Base-by-base conservation (phyloP, 2,888 invertebrate species). In the Cheiracanthium punctorium region DNA sequence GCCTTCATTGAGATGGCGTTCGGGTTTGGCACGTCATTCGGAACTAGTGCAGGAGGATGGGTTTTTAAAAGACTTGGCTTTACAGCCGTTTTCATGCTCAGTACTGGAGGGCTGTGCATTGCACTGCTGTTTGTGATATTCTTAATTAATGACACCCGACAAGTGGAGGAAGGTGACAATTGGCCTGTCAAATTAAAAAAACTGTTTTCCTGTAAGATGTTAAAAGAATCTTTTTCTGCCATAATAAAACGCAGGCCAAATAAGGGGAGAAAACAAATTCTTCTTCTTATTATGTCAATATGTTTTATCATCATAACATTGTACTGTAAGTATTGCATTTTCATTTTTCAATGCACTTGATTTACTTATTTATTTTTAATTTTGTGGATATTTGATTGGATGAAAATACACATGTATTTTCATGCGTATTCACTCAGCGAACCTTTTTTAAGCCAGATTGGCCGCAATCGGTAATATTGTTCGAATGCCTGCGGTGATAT, bases 21-120 rank as follows among this genome's bases (percentile, higher is more conserved):
- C 89, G 96, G 96, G 92, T 92, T 96, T 89, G 96, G 96, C 64
- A 93, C 93, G 90, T 93, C 93, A 88, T 32, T 87, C 1, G 80
- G 86, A 24, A 29, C 48, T 14, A 20, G 65, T 29, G 20, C 72
- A 29, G 86, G 86, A 24, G 86, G 86, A 48, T 76, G 71, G 73
- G 24, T 87, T 24, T 87, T n/a, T 28, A 30, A 76, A 12, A 65
- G 37, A 30, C 32, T 17, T 10, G 80, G 86, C 5, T 76, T 76
- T 37, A 32, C 32, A 0, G 43, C 72, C 0, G 86, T 81, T 12
- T 87, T 79, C 30, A 43, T 64, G 4, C n/a, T 67, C 17, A 58
- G 72, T 4, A 29, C 75, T 7, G 28, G n/a, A 12, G 71, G 72
- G 17, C 65, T 64, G 17, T 14, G 75, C 2, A 33, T 80, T 30